Conservation (phyloP, 1,140 invertebrate genomes). For the Drosophila chauvacae region DNA sequence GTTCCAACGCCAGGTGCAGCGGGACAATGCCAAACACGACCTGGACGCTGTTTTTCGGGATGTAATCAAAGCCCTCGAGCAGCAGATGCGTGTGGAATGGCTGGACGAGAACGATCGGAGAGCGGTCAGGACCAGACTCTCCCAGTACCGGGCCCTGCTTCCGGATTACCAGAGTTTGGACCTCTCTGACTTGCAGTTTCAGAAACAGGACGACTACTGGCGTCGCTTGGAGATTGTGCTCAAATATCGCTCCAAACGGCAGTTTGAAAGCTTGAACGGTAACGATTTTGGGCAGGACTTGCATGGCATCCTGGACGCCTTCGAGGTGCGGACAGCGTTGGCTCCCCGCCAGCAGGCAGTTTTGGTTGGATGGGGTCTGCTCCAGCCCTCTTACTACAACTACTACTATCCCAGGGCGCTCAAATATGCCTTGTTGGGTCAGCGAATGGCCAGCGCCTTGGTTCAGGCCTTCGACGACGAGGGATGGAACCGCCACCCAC, state of each 20-base stretch:
- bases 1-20: constrained; percentile 63
- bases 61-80: constrained; percentile 62
- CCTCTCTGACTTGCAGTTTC: constrained; percentile 50
- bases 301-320: constrained; percentile 45
- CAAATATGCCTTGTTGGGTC: constrained; percentile 97
- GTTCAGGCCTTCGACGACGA: constrained; percentile 98
- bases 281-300: constrained; percentile 37
- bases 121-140: constrained; percentile 43
- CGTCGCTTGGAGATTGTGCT: constrained; percentile 48
- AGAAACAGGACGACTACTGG: constrained; percentile 69
- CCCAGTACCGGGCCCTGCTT: constrained; percentile 43
- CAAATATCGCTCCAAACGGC: constrained; percentile 45
- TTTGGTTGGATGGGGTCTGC: constrained; percentile 95
- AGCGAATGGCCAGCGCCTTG: constrained; percentile 96
- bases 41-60: constrained; percentile 58
- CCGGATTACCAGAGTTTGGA: constrained; percentile 65
- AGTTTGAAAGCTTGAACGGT: constrained; percentile 56
- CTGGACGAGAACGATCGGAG: constrained; percentile 65
- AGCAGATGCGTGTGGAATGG: constrained; percentile 62
- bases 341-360: constrained; percentile 93
- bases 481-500: constrained; percentile 90
- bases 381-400: constrained; percentile 97
- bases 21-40: constrained; percentile 51
- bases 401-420: constrained; percentile 93
- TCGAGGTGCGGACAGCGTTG: constrained; percentile 56